Percentiles rank a stretch among this genome's conserved stretches.
Evolutionary conservation across 2,113 vertebrate species (phyloP).

Genomic region (Gasterosteus nipponicus): DNA sequence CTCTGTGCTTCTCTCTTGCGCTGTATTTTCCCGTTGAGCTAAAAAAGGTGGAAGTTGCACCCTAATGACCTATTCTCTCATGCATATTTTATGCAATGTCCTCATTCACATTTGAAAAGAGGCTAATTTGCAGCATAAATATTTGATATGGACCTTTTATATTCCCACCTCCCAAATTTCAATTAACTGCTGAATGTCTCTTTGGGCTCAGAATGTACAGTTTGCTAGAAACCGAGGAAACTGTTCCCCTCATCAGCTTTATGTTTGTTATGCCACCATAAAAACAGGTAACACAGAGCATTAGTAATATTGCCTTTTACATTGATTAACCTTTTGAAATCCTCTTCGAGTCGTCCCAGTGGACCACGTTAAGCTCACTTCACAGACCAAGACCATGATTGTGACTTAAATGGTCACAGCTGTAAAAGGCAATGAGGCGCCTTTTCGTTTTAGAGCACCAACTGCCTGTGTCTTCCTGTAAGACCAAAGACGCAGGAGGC

Average conservation of each 20-base stretch:
- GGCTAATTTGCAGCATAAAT: conserved; percentile 73
- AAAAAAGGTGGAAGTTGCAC: conserved; percentile 35
- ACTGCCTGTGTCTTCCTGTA: conserved; percentile 13
- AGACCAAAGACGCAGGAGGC: conserved; percentile 38
- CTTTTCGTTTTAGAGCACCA: not conserved
- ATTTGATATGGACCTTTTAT: conserved; percentile 70
- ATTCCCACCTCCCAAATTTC: conserved; percentile 66
- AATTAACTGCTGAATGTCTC: conserved; percentile 62
- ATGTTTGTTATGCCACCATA: conserved; percentile 44
- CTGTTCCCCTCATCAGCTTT: conserved; percentile 35
- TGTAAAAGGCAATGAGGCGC: not conserved
- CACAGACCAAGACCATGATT: not conserved
- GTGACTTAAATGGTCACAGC: not conserved
- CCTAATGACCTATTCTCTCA: conserved; percentile 58
- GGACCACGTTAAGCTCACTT: conserved; percentile 20
- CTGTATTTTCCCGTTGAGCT: conserved; percentile 13
- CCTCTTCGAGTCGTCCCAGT: conserved; percentile 17
- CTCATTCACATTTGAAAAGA: conserved; percentile 70
- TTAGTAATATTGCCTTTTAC: conserved; percentile 38
- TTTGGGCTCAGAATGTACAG: conserved; percentile 37
- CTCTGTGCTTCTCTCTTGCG: not conserved
- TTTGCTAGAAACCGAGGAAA: conserved; percentile 17
- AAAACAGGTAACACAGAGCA: conserved; percentile 42
- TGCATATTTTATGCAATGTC: conserved; percentile 67
- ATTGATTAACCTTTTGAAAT: conserved; percentile 47